Evolutionary conservation across 2,888 invertebrate genomes (phyloP).

Genomic region (Hyles lineata): DNA sequence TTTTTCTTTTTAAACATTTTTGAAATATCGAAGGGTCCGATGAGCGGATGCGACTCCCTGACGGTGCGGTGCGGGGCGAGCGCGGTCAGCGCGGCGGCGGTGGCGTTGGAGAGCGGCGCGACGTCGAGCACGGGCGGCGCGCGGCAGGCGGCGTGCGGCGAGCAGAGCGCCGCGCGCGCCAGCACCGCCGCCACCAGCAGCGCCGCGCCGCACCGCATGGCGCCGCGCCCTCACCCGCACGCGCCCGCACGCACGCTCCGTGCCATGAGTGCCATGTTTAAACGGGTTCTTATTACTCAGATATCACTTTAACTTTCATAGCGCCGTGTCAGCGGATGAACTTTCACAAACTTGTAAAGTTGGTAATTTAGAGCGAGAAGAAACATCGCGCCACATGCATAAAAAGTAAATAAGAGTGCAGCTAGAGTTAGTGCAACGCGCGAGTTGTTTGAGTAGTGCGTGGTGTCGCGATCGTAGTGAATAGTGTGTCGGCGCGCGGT

Average conservation of each 20-base stretch:
- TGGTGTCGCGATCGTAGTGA: not conserved
- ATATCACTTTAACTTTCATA: not conserved
- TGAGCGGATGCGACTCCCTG: constrained; percentile 57
- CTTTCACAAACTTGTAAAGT: not conserved
- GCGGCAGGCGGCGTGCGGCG: not conserved
- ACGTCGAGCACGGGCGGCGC: not conserved
- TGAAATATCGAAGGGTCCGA: constrained; percentile 70
- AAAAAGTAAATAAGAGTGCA: not conserved
- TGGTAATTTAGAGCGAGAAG: not conserved
- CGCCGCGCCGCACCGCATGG: constrained; percentile 6
- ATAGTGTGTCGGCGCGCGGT: not conserved
- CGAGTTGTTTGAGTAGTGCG: not conserved
- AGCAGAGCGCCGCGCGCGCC: not conserved
- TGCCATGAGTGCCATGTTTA: not conserved
- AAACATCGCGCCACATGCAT: not conserved
- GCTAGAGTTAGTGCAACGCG: not conserved
- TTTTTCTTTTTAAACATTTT: constrained; percentile 64
- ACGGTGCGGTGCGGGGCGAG: not conserved
- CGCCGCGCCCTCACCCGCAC: not conserved
- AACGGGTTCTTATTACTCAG: not conserved
- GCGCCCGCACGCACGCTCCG: not conserved
- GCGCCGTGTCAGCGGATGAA: not conserved
- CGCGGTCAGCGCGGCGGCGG: too few species aligned
- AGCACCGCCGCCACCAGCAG: constrained; percentile 5
- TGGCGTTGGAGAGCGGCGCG: not conserved